Base-by-base conservation (phyloP, 2,888 invertebrate species). In the Neoitamus cyanurus region DNA sequence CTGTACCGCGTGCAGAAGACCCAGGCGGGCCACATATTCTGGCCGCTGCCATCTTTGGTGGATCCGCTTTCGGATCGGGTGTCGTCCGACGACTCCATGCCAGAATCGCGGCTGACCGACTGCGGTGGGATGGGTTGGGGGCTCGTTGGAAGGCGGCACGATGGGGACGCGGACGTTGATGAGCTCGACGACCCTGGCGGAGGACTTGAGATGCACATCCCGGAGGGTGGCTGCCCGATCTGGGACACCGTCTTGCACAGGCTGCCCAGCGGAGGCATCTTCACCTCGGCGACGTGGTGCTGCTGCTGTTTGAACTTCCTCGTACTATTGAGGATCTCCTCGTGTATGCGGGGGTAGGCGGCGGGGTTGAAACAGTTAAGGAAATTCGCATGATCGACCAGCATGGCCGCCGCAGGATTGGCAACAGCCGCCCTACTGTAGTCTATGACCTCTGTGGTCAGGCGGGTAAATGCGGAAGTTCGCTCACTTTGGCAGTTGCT, bases 1-100 rank as follows among this genome's bases (percentile, higher is more conserved):
- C 96, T 96, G 92, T 99, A 99, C 90, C 99, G 93, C 6, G 99
- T 99, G 92, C 99, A 99, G 92, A 97, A 99, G 72, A 99, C 97
- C 99, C 99, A 99, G 36, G 99, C 98, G 0, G 99, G 99, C 97
- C 97, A 98, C 89, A 96, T 91, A 88, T 88, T 92, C 87, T 88
- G 92, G 84, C 90, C 90, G 80, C 90, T 90, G 9, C 90, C 91
- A 72, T 91, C 90, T 86, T 86, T 86, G 46, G 90, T 90, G 0
- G 90, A 91, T 34, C 91, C 30, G 70, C 89, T 89, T 69, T 91
- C 91, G 42, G 91, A 91, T 86, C 91, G 89, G 2, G 91, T 90
- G 84, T 91, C 91, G 85, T 91, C 91, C 2, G 91, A 91, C 70
- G 91, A 91, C 84, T 91, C 91, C 91, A 91, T 91, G 75, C 91